Conservation (phyloP, 2,888 invertebrate species). For the Macaria notata region DNA sequence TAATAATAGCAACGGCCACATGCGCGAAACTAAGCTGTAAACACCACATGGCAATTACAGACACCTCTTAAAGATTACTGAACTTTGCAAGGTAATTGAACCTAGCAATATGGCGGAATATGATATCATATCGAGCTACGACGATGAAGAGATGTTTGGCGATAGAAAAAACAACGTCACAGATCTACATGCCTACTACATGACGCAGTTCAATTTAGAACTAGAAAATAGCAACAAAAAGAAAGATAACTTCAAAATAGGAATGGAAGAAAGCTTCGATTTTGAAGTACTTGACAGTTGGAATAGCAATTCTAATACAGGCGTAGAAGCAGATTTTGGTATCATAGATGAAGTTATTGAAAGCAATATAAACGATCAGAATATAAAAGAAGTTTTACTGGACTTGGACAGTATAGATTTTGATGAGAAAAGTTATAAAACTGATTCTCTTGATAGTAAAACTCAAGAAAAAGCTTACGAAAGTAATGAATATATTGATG, state of each 20-base stretch:
- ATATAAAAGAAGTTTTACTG: constrained; percentile 72
- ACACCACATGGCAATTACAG: constrained; percentile 71
- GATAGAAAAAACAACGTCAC: constrained; percentile 63
- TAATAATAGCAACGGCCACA: constrained; percentile 79
- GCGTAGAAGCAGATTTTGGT: constrained; percentile 56
- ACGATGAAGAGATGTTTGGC: constrained; percentile 64
- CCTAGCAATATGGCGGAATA: constrained; percentile 71
- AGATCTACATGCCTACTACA: constrained; percentile 76
- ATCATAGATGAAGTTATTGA: constrained; percentile 68
- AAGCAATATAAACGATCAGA: constrained; percentile 67
- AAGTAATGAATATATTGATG: constrained; percentile 71
- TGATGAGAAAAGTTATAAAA: constrained; percentile 59
- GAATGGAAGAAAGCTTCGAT: constrained; percentile 71
- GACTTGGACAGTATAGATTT: constrained; percentile 73
- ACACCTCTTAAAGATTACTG: constrained; percentile 70
- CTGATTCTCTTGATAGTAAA: constrained; percentile 40
- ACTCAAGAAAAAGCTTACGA: constrained; percentile 48
- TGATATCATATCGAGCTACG: constrained; percentile 68
- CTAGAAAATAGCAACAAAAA: constrained; percentile 66
- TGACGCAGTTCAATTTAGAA: constrained; percentile 77
- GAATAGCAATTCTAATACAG: constrained; percentile 44
- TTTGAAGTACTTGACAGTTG: constrained; percentile 69
- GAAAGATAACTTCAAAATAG: constrained; percentile 66
- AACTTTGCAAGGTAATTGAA: constrained; percentile 73
- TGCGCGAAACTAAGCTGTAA: constrained; percentile 60